A percentile compares a stretch with the other conserved stretches of the same genome.
Conservation (phyloP, 2,797 vertebrate genomes). For the Margarornis squamiger region DNA sequence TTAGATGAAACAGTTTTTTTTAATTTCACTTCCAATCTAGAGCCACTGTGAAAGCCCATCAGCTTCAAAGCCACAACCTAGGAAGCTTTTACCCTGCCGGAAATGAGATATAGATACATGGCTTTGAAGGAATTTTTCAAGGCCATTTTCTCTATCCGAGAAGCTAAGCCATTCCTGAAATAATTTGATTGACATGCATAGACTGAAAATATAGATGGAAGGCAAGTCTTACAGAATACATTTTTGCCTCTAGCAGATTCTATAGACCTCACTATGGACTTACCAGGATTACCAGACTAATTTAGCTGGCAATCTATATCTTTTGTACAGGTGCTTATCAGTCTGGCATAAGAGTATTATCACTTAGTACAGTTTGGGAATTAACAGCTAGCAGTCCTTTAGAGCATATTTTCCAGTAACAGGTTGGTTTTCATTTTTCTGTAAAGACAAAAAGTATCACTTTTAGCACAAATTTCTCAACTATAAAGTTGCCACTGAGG, state of each 20-base stretch:
- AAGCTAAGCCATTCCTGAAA: constrained; percentile 48
- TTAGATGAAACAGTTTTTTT: neutral
- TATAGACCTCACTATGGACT: neutral
- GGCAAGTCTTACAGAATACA: constrained; percentile 9
- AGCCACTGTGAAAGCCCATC: neutral
- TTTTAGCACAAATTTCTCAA: neutral
- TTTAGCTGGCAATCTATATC: constrained; percentile 13
- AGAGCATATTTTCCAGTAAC: neutral
- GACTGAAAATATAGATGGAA: constrained; percentile 62
- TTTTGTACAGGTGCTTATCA: constrained; percentile 60
- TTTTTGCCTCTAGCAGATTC: constrained; percentile 13
- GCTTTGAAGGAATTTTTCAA: constrained; percentile 54
- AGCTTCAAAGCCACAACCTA: neutral
- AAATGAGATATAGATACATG: neutral
- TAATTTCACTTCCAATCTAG: neutral
- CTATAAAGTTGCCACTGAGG: neutral
- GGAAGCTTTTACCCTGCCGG: neutral
- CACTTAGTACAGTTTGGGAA: neutral
- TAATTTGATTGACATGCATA: constrained; percentile 42
- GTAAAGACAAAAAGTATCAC: neutral
- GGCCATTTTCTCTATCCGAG: constrained; percentile 10
- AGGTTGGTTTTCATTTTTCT: neutral
- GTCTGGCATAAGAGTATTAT: constrained; percentile 30
- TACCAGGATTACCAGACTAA: constrained; percentile 62
- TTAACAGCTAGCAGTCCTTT: constrained; percentile 38